Percentiles rank a stretch among this genome's conserved stretches.
Conservation (phyloP, 2,797 vertebrate species). For the Huso huso region DNA sequence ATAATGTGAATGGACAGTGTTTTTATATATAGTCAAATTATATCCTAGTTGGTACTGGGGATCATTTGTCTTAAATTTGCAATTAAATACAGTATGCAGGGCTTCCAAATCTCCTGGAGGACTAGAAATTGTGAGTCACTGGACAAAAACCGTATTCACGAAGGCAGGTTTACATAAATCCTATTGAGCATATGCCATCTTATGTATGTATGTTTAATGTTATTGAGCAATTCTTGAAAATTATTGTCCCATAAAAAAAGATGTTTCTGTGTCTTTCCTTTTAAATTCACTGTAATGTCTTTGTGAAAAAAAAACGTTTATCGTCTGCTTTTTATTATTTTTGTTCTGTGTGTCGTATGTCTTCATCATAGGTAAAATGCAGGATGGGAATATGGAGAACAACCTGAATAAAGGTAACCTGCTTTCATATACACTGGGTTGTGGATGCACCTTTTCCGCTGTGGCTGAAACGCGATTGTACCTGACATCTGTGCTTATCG, state of each 20-base stretch:
- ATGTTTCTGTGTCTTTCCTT: conserved; percentile 63
- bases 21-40: no score
- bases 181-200: conserved; percentile 28
- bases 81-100: neutral
- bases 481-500: conserved; percentile 22
- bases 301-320: conserved; percentile 63
- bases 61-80: no score
- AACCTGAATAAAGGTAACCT: conserved; percentile 99
- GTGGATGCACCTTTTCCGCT: conserved; percentile 20
- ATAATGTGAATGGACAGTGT: no score
- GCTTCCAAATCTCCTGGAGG: neutral
- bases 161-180: conserved; percentile 11
- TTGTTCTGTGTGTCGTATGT: conserved; percentile 91
- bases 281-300: conserved; percentile 66
- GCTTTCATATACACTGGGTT: conserved; percentile 58
- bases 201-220: conserved; percentile 54
- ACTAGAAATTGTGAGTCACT: neutral
- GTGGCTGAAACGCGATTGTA: conserved; percentile 16
- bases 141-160: conserved; percentile 1
- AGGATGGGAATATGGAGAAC: conserved; percentile 98
- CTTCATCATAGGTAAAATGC: conserved; percentile 98
- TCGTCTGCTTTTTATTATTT: conserved; percentile 71
- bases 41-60: no score
- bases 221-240: conserved; percentile 41
- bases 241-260: conserved; percentile 41